Conservation (phyloP, 2,113 vertebrate genomes). For the Ibidorhyncha struthersii region DNA sequence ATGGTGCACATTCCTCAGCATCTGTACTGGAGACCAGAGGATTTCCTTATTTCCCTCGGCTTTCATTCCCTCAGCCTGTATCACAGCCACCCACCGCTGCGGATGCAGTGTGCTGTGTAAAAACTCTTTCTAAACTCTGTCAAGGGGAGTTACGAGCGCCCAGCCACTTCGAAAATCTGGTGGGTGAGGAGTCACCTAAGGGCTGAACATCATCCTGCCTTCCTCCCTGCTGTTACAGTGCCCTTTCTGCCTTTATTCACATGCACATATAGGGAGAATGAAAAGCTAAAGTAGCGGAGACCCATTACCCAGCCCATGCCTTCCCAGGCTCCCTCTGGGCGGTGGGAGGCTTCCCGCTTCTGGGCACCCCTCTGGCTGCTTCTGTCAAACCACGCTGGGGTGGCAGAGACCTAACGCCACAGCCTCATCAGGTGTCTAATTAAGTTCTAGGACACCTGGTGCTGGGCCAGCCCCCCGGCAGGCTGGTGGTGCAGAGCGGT, state of each 20-base stretch:
- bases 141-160: fast-evolving
- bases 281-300: neutral
- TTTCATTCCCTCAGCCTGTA: neutral
- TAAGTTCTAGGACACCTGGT: neutral
- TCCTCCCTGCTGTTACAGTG: neutral
- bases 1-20: slow-evolving; percentile 29
- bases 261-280: fast-evolving
- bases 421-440: neutral
- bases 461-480: fast-evolving
- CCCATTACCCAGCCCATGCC: too few relatives aligned
- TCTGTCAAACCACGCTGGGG: neutral
- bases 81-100: neutral
- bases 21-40: slow-evolving; percentile 5
- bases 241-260: neutral
- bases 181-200: neutral
- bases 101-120: neutral
- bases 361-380: fast-evolving
- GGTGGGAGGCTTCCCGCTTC: neutral
- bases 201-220: neutral
- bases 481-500: neutral
- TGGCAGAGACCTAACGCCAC: neutral
- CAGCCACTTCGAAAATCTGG: neutral
- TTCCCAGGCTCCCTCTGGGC: neutral
- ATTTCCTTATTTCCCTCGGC: neutral
- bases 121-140: neutral